phyloP scores from a whole-genome alignment of 1,140 invertebrate genomes.

The Diabrotica virgifera region DNA sequence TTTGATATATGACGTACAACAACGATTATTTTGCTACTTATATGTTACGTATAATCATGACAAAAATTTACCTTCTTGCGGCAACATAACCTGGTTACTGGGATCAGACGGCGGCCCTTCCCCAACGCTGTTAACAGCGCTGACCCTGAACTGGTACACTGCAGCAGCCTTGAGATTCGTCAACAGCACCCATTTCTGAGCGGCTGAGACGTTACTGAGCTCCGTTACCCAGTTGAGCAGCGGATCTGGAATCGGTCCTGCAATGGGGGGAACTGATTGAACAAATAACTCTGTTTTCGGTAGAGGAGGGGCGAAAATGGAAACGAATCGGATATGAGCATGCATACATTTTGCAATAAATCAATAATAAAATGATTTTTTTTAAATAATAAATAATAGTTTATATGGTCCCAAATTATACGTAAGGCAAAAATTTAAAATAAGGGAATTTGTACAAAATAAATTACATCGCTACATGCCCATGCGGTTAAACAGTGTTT shows the following conservation, averaged over 20 bases:
- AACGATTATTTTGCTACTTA: too few relatives aligned
- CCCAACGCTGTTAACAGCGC: slow-evolving; percentile 92
- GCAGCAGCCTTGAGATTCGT: slow-evolving; percentile 89
- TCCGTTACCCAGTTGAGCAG: slow-evolving; percentile 86
- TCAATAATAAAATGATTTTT: background rate
- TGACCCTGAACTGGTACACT: slow-evolving; percentile 93
- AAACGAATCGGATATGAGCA: slow-evolving; percentile 29
- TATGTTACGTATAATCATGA: too few relatives aligned
- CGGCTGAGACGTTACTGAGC: slow-evolving; percentile 78
- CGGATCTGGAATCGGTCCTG: slow-evolving; percentile 77
- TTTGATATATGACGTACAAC: too few relatives aligned
- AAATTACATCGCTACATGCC: slow-evolving; percentile 33
- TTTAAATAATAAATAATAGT: background rate
- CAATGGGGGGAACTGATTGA: slow-evolving; percentile 49
- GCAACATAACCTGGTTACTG: slow-evolving; percentile 82
- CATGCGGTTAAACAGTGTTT: slow-evolving; percentile 42
- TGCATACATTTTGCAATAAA: slow-evolving; percentile 20
- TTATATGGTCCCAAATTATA: background rate
- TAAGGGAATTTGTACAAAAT: background rate
- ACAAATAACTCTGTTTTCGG: slow-evolving; percentile 35
- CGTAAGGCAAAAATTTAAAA: background rate
- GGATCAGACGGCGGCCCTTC: slow-evolving; percentile 87
- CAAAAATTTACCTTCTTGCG: slow-evolving; percentile 83
- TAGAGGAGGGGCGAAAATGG: slow-evolving; percentile 10
- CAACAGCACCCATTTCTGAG: slow-evolving; percentile 74